These are phyloP conservation scores for Chaetodon auriga DNA, from an alignment of 2,113 vertebrate genomes.

Conservation along the genomic window DNA sequence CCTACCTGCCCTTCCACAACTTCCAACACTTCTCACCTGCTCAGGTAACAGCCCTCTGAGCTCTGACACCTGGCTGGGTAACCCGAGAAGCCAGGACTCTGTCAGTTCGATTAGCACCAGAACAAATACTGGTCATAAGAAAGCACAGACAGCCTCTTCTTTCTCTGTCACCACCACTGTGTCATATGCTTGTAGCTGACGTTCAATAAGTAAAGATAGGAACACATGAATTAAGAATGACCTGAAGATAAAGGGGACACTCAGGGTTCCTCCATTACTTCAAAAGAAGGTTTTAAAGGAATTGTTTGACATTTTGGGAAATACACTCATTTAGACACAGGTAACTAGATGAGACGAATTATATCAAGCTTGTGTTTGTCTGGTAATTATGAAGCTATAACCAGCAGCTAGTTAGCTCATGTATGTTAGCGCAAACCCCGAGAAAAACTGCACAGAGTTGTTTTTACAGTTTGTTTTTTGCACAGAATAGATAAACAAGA, in stretches of 20 bases:
- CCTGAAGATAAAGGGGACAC: not conserved
- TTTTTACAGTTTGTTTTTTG: not conserved
- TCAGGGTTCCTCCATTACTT: not conserved
- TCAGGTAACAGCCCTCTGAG: slow-evolving; percentile 86
- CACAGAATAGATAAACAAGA: not conserved
- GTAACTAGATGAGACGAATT: too few relatives aligned
- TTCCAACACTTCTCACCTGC: slow-evolving; percentile 86
- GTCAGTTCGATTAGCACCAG: slow-evolving; percentile 39
- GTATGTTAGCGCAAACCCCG: not conserved
- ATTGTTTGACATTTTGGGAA: not conserved
- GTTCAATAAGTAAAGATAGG: slow-evolving; percentile 72
- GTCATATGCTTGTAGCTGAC: slow-evolving; percentile 32
- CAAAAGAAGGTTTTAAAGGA: slow-evolving; percentile 16
- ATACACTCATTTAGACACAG: not conserved
- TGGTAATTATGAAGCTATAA: not conserved
- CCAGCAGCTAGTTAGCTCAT: not conserved
- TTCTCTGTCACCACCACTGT: slow-evolving; percentile 41
- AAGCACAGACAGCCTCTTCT: slow-evolving; percentile 40
- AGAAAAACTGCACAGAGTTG: not conserved
- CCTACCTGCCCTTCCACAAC: slow-evolving; percentile 84
- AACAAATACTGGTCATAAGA: slow-evolving; percentile 41
- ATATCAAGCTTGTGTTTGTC: too few relatives aligned
- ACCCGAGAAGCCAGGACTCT: slow-evolving; percentile 63
- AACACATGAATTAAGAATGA: slow-evolving; percentile 65
- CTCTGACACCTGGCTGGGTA: slow-evolving; percentile 76